A percentile compares a stretch with the other conserved stretches of the same genome.
These are phyloP conservation scores for Ophioninae sp. DNA, from an alignment of 2,888 invertebrate genomes.

Conservation along the genomic window DNA sequence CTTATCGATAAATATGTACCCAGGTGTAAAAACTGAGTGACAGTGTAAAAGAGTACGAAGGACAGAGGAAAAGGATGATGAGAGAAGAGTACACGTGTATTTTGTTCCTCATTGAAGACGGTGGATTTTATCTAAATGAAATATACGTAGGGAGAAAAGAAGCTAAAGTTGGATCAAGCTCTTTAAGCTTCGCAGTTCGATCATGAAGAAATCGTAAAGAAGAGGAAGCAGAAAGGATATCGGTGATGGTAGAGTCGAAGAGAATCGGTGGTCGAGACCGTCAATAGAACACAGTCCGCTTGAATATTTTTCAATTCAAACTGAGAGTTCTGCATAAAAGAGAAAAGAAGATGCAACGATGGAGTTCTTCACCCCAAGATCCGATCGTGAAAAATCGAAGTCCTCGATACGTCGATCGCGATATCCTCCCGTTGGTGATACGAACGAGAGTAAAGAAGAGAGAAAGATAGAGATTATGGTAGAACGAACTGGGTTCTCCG, in stretches of 20 bases:
- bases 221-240: conserved; percentile 47
- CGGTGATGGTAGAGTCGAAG: conserved; percentile 53
- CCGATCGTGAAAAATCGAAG: conserved; percentile 56
- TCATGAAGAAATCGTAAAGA: conserved; percentile 50
- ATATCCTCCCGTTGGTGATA: conserved; percentile 61
- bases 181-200: conserved; percentile 11
- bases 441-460: conserved; percentile 63
- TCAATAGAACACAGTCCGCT: conserved; percentile 70
- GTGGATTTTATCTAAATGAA: conserved; percentile 77
- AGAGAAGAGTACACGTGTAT: conserved; percentile 28
- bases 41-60: conserved; percentile 61
- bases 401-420: conserved; percentile 55
- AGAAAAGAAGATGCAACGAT: conserved; percentile 29
- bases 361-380: conserved; percentile 59
- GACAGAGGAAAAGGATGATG: conserved; percentile 15
- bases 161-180: conserved; percentile 22
- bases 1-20: conserved; percentile 70
- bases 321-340: conserved; percentile 75
- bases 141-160: conserved; percentile 65
- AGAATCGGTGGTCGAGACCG: conserved; percentile 54
- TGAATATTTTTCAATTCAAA: conserved; percentile 79
- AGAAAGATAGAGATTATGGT: conserved; percentile 55
- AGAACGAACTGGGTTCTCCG: conserved; percentile 46
- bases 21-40: conserved; percentile 59
- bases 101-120: conserved; percentile 52